Evolutionary conservation across 2,888 invertebrate genomes (phyloP).

Genomic region (Hirtodrosophila cameraria): DNA sequence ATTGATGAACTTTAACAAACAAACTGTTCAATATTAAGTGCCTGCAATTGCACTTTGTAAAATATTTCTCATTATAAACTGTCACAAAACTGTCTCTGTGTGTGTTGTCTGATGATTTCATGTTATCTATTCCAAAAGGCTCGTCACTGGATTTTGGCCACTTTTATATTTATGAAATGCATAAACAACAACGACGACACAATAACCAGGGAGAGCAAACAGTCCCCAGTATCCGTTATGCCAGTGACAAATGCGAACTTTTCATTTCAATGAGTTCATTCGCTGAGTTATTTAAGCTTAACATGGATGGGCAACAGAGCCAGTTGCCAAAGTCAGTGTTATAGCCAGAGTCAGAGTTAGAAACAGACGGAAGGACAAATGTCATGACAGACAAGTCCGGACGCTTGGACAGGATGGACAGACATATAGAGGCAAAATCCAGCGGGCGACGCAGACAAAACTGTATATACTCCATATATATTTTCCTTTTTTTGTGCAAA

Average conservation of each 20-base stretch:
- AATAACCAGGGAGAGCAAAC: constrained; percentile 31
- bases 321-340: too few relatives aligned
- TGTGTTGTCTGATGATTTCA: constrained; percentile 5
- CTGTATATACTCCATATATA: constrained; percentile 35
- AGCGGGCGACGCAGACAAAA: constrained; percentile 49
- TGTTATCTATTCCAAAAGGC: constrained; percentile 46
- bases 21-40: constrained; percentile 44
- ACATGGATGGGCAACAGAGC: constrained; percentile 52
- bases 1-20: constrained; percentile 20
- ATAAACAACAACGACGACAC: constrained; percentile 63
- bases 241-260: constrained; percentile 60
- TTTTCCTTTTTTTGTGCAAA: constrained; percentile 35
- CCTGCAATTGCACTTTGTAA: constrained; percentile 36
- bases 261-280: constrained; percentile 57
- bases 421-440: constrained; percentile 31
- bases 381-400: constrained; percentile 59
- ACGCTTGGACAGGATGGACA: constrained; percentile 44
- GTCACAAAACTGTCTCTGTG: constrained; percentile 5
- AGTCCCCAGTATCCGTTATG: constrained; percentile 40
- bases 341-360: too few relatives aligned
- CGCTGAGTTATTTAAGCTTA: constrained; percentile 66
- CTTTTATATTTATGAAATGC: constrained; percentile 69
- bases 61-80: constrained; percentile 44
- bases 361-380: constrained; percentile 48
- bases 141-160: constrained; percentile 59